These are phyloP conservation scores for Agriotes lineatus DNA, from an alignment of 2,888 invertebrate species.

Conservation along the genomic window DNA sequence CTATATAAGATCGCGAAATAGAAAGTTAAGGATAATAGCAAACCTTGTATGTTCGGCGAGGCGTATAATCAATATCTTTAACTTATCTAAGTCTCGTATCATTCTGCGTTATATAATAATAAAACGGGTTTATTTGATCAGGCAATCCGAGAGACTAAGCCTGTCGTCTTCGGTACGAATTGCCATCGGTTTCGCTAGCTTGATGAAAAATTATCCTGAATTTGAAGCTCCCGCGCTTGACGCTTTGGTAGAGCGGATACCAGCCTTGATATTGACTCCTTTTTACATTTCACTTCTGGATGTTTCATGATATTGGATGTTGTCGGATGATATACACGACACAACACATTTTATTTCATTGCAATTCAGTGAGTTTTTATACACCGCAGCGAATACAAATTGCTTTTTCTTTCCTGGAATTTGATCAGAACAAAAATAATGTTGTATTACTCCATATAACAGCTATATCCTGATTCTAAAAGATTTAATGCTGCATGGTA, in stretches of 20 bases:
- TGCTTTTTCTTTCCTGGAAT: too few species aligned
- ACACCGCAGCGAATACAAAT: too few species aligned
- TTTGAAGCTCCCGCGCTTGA: too few species aligned
- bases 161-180: background rate
- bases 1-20: slow-evolving; percentile 42
- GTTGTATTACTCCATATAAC: too few species aligned
- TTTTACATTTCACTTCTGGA: too few species aligned
- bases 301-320: too few species aligned
- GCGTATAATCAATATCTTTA: slow-evolving; percentile 53
- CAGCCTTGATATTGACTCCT: background rate
- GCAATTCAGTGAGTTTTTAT: too few species aligned
- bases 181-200: background rate
- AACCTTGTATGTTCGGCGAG: slow-evolving; percentile 51
- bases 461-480: too few species aligned
- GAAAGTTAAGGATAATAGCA: slow-evolving; percentile 46
- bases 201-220: background rate
- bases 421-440: too few species aligned
- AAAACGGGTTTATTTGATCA: slow-evolving; percentile 41
- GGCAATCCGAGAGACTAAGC: slow-evolving; percentile 16
- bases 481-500: too few species aligned
- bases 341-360: too few species aligned
- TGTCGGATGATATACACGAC: too few species aligned
- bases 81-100: slow-evolving; percentile 48
- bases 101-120: slow-evolving; percentile 43
- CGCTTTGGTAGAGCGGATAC: background rate